These are phyloP conservation scores for Malurus cyaneus DNA, from an alignment of 2,113 vertebrate species.

Conservation along the genomic window DNA sequence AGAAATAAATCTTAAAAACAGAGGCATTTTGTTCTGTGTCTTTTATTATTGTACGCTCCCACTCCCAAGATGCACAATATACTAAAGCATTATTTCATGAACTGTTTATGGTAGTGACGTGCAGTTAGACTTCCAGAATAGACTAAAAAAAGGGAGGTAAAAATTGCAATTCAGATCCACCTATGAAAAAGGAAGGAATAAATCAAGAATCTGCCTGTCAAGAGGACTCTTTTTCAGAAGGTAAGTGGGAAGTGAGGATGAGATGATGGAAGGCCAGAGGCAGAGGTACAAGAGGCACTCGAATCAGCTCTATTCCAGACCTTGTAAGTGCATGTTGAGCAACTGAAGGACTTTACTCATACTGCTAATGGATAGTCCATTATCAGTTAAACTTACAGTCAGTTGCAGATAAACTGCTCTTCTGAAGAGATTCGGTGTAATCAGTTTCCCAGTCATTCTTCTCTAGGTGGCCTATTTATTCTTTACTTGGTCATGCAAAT, in stretches of 20 bases:
- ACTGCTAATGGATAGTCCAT: background rate
- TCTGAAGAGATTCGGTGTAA: background rate
- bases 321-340: background rate
- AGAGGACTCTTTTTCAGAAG: background rate
- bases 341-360: background rate
- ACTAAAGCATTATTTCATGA: background rate
- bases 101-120: background rate
- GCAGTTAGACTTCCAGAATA: background rate
- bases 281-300: background rate
- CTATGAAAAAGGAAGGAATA: background rate
- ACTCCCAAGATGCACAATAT: background rate
- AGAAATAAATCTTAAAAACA: background rate
- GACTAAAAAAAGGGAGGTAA: background rate
- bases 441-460: background rate
- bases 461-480: background rate
- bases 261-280: background rate
- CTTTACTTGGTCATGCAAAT: background rate
- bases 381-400: background rate
- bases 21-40: background rate
- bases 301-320: background rate
- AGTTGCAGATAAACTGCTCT: background rate
- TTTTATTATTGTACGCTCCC: background rate
- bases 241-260: background rate
- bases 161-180: background rate
- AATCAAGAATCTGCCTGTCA: background rate